phyloP scores from a whole-genome alignment of 2,113 vertebrate genomes.

The Hippocampus guttulatus region DNA sequence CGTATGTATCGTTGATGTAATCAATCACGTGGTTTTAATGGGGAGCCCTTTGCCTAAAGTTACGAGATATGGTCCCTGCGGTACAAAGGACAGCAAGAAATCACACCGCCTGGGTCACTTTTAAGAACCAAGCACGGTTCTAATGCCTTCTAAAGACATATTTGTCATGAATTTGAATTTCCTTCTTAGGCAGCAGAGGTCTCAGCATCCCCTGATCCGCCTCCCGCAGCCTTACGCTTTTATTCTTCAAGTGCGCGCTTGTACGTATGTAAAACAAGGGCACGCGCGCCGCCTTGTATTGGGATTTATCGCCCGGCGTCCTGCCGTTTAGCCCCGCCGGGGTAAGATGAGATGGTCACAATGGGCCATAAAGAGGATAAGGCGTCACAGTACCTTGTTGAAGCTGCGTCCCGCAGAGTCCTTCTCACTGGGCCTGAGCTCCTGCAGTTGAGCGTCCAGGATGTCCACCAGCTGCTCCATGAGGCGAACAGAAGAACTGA shows the following conservation, averaged over 20 bases:
- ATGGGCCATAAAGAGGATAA: constrained; percentile 25
- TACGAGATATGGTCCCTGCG: too few relatives aligned
- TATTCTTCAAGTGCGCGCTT: constrained; percentile 3
- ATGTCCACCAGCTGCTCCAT: constrained; percentile 99
- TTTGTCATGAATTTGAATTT: not conserved
- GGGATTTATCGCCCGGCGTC: constrained; percentile 25
- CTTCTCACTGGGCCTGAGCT: constrained; percentile 89
- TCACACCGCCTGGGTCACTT: not conserved
- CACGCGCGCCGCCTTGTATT: constrained; percentile 1
- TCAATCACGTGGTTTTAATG: too few relatives aligned
- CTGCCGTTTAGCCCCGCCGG: constrained; percentile 20
- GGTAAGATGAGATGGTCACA: constrained; percentile 26
- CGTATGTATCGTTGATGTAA: too few relatives aligned
- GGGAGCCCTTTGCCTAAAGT: too few relatives aligned
- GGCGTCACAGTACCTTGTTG: constrained; percentile 84
- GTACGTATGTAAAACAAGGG: constrained; percentile 15
- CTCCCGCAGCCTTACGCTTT: constrained; percentile 34
- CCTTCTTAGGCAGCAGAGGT: too few relatives aligned
- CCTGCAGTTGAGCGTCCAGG: constrained; percentile 94
- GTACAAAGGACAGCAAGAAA: too few relatives aligned
- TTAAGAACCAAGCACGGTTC: not conserved
- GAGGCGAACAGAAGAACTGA: constrained; percentile 92
- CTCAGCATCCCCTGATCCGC: constrained; percentile 34
- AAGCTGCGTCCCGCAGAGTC: constrained; percentile 89
- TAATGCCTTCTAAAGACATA: not conserved